Base-by-base conservation (phyloP, 2,797 vertebrate species). In the Mionectes olivaceus region DNA sequence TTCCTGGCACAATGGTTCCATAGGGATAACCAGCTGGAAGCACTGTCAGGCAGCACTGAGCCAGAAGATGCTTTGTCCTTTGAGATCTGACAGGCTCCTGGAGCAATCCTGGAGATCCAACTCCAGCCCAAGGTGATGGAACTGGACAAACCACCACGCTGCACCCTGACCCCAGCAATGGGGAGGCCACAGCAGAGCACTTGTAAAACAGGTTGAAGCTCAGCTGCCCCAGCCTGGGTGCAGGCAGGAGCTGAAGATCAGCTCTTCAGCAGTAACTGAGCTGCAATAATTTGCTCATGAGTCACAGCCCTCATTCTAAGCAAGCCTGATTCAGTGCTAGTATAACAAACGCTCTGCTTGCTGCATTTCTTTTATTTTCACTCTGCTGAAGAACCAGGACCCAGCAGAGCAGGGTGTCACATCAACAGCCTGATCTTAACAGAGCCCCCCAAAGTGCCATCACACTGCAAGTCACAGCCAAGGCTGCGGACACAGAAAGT, bases 171-270 rank as follows among this genome's bases (percentile, higher is more conserved):
- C 85, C 57, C 78, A 63, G 75, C 22, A 53, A 67, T 1, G 41
- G 64, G 2, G 53, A 81, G 69, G 52, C 44, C 64, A 60, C 73
- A 86, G 88, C 44, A 78, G 68, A 50, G 79, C 71, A 79, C 47
- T 0, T 83, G 43, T 8, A 28, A 8, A 64, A 52, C 4, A 39
- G 53, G 22, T 37, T 93, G 14, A 3, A 47, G 1, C n/a, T 47
- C n/a, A 77, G 52, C 33, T 52, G 37, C 60, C 73, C 71, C 44
- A 76, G 75, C 8, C 84, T 52, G 71, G 60, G 35, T 5, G 56
- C 73, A 91, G 64, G 37, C 65, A 68, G 37, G 79, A 90, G 41
- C 71, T 64, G 83, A 33, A 94, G 90, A 56, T 93, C 76, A 74
- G 67, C 87, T 88, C 79, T 25, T 56, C n/a, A 41, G 64, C 79